These are phyloP conservation scores for Alloscopus bannaensis DNA, from an alignment of 2,888 invertebrate genomes.

Conservation along the genomic window DNA sequence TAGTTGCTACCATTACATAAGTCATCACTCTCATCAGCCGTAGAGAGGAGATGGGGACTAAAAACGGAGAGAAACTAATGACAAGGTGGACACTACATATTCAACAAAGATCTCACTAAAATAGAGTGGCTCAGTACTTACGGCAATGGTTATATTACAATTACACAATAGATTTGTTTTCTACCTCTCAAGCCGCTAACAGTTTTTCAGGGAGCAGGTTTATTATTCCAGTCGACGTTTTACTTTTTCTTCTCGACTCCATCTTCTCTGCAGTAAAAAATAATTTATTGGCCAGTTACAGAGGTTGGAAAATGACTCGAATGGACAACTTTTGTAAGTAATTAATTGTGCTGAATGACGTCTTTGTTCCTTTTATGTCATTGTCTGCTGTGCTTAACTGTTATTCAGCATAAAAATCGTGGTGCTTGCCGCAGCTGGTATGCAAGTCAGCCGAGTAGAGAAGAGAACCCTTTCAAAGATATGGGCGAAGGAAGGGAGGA, in stretches of 20 bases:
- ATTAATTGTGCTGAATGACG: slow-evolving; percentile 52
- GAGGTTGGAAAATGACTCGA: slow-evolving; percentile 42
- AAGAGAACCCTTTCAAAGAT: neutral
- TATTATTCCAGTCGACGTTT: slow-evolving; percentile 41
- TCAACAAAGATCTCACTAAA: too few relatives aligned
- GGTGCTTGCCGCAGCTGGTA: neutral
- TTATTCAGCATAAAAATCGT: too few relatives aligned
- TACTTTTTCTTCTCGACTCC: neutral
- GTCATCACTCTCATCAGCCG: too few relatives aligned
- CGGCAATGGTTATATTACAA: too few relatives aligned
- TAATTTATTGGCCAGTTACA: slow-evolving; percentile 53
- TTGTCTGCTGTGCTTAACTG: slow-evolving; percentile 21
- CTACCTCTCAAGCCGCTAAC: too few relatives aligned
- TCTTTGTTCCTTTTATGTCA: slow-evolving; percentile 38
- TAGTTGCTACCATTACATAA: slow-evolving; percentile 38
- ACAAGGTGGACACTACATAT: too few relatives aligned
- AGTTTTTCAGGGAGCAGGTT: slow-evolving; percentile 40
- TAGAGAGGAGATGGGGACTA: too few relatives aligned
- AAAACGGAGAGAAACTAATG: too few relatives aligned
- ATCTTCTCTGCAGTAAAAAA: slow-evolving; percentile 21
- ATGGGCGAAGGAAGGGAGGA: too few relatives aligned
- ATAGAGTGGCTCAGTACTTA: too few relatives aligned
- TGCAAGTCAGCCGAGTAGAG: slow-evolving; percentile 1
- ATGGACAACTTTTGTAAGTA: slow-evolving; percentile 46
- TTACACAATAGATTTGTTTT: too few relatives aligned